Conservation (phyloP, 2,797 vertebrate species). For the Lophius americanus region DNA sequence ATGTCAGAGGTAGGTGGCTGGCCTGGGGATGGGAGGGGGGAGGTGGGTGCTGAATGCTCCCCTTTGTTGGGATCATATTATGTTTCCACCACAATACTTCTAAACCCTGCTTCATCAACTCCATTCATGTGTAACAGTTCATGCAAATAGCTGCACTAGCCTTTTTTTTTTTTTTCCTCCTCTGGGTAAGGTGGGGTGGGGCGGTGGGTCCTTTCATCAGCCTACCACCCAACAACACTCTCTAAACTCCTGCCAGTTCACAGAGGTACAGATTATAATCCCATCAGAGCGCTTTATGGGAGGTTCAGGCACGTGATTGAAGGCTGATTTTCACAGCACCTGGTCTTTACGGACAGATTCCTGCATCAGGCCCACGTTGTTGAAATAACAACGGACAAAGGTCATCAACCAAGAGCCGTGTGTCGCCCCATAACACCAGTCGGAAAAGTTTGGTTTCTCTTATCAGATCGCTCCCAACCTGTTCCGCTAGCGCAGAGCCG, state of each 20-base stretch:
- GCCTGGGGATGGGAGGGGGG: slow-evolving; percentile 17
- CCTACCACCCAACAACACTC: slow-evolving; percentile 54
- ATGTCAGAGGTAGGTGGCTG: slow-evolving; percentile 51
- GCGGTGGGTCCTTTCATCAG: slow-evolving; percentile 58
- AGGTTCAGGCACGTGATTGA: no score
- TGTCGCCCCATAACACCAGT: no score
- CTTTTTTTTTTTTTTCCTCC: slow-evolving; percentile 43
- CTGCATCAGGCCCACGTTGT: no score
- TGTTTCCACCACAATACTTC: slow-evolving; percentile 86
- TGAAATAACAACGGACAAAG: no score
- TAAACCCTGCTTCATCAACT: slow-evolving; percentile 84
- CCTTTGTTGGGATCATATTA: slow-evolving; percentile 85
- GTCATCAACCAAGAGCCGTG: no score
- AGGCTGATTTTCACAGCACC: no score
- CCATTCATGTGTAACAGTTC: slow-evolving; percentile 86
- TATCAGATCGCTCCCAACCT: no score
- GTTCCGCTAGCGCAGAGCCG: no score
- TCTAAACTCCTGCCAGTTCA: slow-evolving; percentile 39
- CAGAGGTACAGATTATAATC: slow-evolving; percentile 44
- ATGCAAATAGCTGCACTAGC: slow-evolving; percentile 82
- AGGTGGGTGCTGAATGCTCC: slow-evolving; percentile 75
- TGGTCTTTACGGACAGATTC: no score
- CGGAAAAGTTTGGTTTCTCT: no score
- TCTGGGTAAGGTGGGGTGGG: slow-evolving; percentile 34
- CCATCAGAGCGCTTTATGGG: slow-evolving; percentile 6